Conservation (phyloP, 2,113 vertebrate species). For the Anolis carolinensis region DNA sequence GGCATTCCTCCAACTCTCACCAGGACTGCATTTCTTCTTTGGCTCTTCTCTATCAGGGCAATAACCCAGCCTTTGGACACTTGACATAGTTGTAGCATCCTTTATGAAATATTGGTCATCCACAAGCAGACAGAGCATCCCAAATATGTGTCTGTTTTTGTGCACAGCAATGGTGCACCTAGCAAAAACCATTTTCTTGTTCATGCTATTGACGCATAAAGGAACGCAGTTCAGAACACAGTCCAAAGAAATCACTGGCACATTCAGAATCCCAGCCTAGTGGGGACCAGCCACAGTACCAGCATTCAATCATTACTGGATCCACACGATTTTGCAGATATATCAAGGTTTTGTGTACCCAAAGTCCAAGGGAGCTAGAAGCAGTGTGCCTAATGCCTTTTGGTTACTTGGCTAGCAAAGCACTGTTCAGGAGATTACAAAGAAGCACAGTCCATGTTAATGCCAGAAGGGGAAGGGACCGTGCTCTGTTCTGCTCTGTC, state of each 20-base stretch:
- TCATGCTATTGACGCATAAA: background rate
- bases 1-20: too few relatives aligned
- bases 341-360: conserved; percentile 8
- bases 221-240: background rate
- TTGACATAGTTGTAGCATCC: background rate
- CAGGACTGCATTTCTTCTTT: background rate
- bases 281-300: background rate
- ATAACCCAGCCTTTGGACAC: background rate
- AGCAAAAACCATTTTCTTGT: background rate
- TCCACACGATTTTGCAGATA: conserved; percentile 2
- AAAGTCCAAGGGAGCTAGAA: conserved; percentile 14
- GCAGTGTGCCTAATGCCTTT: background rate
- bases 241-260: background rate
- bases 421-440: conserved; percentile 4
- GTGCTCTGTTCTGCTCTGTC: conserved; percentile 50
- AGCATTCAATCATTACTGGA: background rate
- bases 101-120: background rate
- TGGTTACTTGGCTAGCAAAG: conserved; percentile 51
- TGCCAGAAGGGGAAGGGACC: background rate
- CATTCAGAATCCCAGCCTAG: background rate
- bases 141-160: background rate
- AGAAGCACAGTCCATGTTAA: conserved; percentile 37
- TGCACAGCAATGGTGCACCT: background rate
- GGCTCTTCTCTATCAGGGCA: background rate
- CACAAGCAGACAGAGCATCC: background rate